These are phyloP conservation scores for Peromyscus aztecus DNA, from an alignment of 2,797 vertebrate species.

Conservation along the genomic window DNA sequence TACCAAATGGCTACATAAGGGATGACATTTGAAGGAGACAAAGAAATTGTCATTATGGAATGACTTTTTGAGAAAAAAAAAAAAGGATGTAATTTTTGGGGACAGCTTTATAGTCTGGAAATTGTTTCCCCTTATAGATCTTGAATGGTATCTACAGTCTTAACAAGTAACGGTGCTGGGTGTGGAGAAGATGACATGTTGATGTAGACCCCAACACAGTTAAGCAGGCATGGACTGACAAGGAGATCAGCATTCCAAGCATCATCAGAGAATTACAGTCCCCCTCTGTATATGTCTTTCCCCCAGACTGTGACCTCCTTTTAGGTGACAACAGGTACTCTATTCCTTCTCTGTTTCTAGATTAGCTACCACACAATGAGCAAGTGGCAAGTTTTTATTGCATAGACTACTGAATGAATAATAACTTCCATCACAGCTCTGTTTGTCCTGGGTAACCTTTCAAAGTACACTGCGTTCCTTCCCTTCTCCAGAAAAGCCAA, in stretches of 20 bases:
- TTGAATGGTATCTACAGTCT: not conserved
- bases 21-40: not conserved
- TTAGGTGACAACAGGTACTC: not conserved
- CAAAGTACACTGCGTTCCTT: slow-evolving; percentile 14
- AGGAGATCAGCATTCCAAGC: not conserved
- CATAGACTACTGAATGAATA: not conserved
- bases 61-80: not conserved
- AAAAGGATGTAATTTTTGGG: not conserved
- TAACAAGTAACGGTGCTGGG: not conserved
- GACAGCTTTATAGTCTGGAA: slow-evolving; percentile 2
- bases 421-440: not conserved
- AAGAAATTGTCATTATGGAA: not conserved
- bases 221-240: not conserved
- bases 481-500: not conserved
- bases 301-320: not conserved
- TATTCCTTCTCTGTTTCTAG: not conserved
- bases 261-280: not conserved
- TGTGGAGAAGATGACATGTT: not conserved
- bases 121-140: not conserved
- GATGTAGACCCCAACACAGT: not conserved
- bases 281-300: not conserved
- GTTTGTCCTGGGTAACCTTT: not conserved
- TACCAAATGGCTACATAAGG: not conserved
- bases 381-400: not conserved
- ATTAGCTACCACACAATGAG: not conserved